Evolutionary conservation across 1,140 invertebrate genomes (phyloP).

Genomic region (Drosophila prosaltans): DNA sequence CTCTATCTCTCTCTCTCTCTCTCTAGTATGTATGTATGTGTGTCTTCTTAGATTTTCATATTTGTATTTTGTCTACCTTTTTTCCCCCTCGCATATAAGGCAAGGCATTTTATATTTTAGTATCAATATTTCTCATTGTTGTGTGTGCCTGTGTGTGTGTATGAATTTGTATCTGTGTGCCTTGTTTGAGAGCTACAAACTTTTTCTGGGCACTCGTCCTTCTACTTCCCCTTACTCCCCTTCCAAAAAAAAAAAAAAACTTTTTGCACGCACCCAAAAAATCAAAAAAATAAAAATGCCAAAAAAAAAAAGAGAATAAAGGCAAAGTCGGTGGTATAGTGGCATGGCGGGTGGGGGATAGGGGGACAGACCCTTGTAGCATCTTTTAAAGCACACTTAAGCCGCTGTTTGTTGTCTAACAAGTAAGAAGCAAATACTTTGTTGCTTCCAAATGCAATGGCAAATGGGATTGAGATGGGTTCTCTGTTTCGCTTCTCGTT

Average conservation of each 20-base stretch:
- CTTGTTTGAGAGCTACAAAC: conserved; percentile 51
- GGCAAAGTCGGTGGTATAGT: neutral
- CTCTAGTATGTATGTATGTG: neutral
- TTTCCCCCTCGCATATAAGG: conserved; percentile 13
- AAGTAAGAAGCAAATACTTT: conserved; percentile 39
- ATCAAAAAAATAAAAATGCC: conserved; percentile 12
- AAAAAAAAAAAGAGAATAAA: conserved; percentile 23
- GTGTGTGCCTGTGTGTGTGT: neutral
- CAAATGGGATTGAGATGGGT: conserved; percentile 26
- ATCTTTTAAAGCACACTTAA: conserved; percentile 56
- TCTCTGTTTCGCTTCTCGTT: conserved; percentile 12
- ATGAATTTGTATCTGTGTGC: conserved; percentile 30
- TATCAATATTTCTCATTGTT: conserved; percentile 76
- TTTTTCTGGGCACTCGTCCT: conserved; percentile 44
- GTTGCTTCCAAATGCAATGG: conserved; percentile 34
- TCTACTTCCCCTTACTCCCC: neutral
- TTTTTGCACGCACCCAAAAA: conserved; percentile 53
- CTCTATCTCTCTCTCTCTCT: conserved; percentile 8
- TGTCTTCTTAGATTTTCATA: conserved; percentile 60
- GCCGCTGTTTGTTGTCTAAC: conserved; percentile 32
- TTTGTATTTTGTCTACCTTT: conserved; percentile 72
- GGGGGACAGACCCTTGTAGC: conserved; percentile 31
- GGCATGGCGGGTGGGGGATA: neutral
- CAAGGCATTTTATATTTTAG: conserved; percentile 65
- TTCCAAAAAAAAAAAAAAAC: conserved; percentile 13